A percentile compares a stretch with the other conserved stretches of the same genome.
Conservation (phyloP, 2,113 vertebrate species). For the Malurus elegans region DNA sequence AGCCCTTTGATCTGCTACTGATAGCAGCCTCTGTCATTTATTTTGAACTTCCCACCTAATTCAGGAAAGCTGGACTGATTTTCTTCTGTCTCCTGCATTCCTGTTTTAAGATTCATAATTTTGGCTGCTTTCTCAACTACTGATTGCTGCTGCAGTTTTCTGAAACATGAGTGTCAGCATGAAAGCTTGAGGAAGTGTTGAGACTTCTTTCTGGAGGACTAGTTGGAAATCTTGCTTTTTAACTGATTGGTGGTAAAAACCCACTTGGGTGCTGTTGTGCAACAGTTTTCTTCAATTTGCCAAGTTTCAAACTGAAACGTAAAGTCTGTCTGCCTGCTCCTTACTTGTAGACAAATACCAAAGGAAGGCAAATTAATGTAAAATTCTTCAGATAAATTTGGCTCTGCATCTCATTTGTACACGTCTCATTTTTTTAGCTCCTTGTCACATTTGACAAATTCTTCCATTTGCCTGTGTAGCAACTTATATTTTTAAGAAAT, state of each 20-base stretch:
- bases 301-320: background rate
- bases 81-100: background rate
- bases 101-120: background rate
- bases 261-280: background rate
- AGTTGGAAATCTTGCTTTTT: background rate
- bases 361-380: background rate
- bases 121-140: background rate
- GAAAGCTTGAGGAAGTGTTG: background rate
- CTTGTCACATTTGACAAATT: background rate
- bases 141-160: background rate
- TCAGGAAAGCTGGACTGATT: constrained; percentile 6
- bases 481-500: background rate
- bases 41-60: background rate
- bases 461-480: background rate
- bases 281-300: background rate
- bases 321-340: background rate
- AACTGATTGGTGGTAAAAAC: background rate
- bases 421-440: background rate
- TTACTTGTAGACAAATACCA: background rate
- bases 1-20: background rate
- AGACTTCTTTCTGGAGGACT: background rate
- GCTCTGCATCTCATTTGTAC: background rate
- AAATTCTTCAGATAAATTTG: background rate
- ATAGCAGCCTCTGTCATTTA: background rate
- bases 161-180: background rate